Evolutionary conservation across 2,888 invertebrate genomes (phyloP).

Genomic region (Tetranychus piercei): DNA sequence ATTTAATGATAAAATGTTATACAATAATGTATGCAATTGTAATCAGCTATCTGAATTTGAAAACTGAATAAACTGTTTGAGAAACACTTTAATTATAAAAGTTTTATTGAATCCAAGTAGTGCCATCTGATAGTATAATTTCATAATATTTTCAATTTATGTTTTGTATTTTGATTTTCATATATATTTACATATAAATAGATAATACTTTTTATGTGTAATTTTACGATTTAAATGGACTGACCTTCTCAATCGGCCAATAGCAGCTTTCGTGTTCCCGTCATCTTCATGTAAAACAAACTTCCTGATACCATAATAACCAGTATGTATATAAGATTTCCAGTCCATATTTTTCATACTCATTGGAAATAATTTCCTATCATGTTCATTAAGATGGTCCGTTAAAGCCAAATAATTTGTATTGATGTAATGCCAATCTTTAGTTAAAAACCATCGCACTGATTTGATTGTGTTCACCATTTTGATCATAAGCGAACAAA

Average conservation of each 20-base stretch:
- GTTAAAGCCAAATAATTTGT: neutral
- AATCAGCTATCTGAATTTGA: too few species aligned
- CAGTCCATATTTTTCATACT: constrained; percentile 48
- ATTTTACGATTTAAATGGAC: neutral
- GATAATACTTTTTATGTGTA: neutral
- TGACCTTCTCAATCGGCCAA: neutral
- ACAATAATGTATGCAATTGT: too few species aligned
- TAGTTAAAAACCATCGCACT: neutral
- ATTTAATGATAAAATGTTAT: too few species aligned
- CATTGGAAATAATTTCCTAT: constrained; percentile 11
- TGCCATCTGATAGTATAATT: too few species aligned
- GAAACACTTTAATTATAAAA: too few species aligned
- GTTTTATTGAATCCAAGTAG: too few species aligned
- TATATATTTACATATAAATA: too few species aligned
- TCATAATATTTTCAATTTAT: too few species aligned
- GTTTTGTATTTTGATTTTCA: too few species aligned
- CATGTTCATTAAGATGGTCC: neutral
- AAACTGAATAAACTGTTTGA: too few species aligned
- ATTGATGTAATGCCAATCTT: neutral
- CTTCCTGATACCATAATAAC: constrained; percentile 5
- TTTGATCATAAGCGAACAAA: neutral
- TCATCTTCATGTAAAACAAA: constrained; percentile 3
- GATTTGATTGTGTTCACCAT: neutral
- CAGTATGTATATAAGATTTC: constrained; percentile 43
- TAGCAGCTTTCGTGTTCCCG: neutral